phyloP scores from a whole-genome alignment of 2,888 invertebrate species.

The Kuschelorhynchus macadamiae region DNA sequence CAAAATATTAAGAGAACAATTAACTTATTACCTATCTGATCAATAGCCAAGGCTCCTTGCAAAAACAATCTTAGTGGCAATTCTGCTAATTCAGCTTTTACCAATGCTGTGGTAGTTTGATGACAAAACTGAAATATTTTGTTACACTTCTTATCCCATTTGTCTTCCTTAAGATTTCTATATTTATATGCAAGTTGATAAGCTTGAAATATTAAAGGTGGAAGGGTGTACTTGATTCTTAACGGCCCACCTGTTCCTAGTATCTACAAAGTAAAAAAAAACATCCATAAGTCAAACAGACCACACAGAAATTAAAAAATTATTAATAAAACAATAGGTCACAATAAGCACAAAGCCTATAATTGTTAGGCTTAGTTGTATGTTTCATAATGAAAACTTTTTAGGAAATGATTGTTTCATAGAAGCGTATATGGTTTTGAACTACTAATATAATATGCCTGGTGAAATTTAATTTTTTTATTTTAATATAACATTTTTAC shows the following conservation, averaged over 20 bases:
- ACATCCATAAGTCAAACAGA: background rate
- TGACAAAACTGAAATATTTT: constrained; percentile 99
- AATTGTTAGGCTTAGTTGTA: no score
- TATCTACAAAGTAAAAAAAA: constrained; percentile 66
- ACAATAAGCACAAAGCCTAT: no score
- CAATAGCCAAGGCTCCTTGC: constrained; percentile 81
- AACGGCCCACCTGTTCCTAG: constrained; percentile 92
- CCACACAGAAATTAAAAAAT: background rate
- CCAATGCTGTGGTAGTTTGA: constrained; percentile 92
- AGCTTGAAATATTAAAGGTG: constrained; percentile 95
- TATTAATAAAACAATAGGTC: no score
- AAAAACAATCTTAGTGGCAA: constrained; percentile 93
- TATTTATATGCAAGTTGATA: constrained; percentile 91
- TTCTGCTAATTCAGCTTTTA: constrained; percentile 96
- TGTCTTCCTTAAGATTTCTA: constrained; percentile 88
- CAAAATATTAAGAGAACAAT: no score
- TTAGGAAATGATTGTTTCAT: no score
- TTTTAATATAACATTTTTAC: no score
- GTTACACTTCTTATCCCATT: constrained; percentile 98
- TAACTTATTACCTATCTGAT: constrained; percentile 50
- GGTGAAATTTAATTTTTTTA: no score
- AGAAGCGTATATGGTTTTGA: no score
- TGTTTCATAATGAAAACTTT: no score
- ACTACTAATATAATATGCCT: no score
- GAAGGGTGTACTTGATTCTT: constrained; percentile 91